A percentile compares a stretch with the other conserved stretches of the same genome.
Conservation (phyloP, 2,888 invertebrate species). For the Diadegma fenestrale region DNA sequence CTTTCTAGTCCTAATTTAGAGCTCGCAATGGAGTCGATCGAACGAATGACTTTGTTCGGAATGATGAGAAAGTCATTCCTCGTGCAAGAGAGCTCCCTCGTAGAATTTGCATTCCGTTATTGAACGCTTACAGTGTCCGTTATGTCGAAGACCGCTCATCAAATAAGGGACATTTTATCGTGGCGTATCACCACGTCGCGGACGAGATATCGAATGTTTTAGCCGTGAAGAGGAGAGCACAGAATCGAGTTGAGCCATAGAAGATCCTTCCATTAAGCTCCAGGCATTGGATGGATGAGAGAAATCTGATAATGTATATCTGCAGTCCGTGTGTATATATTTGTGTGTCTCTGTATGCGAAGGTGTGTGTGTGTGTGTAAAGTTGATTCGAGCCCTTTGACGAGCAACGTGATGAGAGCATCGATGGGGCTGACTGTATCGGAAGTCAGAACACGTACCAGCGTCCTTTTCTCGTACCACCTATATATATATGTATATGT, state of each 20-base stretch:
- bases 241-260: conserved; percentile 32
- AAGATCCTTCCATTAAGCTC: conserved; percentile 37
- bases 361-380: neutral
- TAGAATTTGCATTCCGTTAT: conserved; percentile 67
- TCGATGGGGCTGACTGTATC: conserved; percentile 37
- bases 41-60: neutral
- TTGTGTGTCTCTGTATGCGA: too few species aligned
- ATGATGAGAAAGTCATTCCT: conserved; percentile 8
- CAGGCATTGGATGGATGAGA: conserved; percentile 33
- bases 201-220: conserved; percentile 43
- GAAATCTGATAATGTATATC: conserved; percentile 35
- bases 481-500: neutral
- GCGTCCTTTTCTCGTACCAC: conserved; percentile 39
- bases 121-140: conserved; percentile 55
- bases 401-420: conserved; percentile 39
- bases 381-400: conserved; percentile 44
- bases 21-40: neutral
- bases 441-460: conserved; percentile 59
- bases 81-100: neutral
- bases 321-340: neutral
- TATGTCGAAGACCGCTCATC: conserved; percentile 14
- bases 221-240: conserved; percentile 26
- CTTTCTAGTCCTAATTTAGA: too few species aligned
- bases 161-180: conserved; percentile 58
- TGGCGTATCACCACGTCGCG: conserved; percentile 12